phyloP scores from a whole-genome alignment of 2,113 vertebrate genomes.

The Casuarius casuarius region DNA sequence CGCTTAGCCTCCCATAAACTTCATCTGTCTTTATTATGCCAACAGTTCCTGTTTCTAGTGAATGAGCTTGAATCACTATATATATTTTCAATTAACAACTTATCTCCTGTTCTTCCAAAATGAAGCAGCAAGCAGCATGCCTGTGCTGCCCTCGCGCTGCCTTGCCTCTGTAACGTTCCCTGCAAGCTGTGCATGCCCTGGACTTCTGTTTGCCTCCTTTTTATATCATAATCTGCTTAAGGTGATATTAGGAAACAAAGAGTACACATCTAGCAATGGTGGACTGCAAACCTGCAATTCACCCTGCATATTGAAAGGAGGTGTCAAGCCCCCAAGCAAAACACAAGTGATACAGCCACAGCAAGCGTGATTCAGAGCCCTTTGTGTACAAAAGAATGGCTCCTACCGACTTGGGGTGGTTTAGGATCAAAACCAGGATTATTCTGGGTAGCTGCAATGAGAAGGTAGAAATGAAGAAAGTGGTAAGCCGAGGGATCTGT shows the following conservation, averaged over 20 bases:
- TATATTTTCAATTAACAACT: neutral
- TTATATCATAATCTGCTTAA: neutral
- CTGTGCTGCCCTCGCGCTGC: neutral
- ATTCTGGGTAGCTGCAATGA: neutral
- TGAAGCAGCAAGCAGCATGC: neutral
- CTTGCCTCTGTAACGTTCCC: neutral
- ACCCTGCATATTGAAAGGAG: neutral
- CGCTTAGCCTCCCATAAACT: neutral
- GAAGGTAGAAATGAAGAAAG: neutral
- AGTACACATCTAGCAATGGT: neutral
- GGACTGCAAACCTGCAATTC: conserved; percentile 2
- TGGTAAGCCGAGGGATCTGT: neutral
- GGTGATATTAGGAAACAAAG: neutral
- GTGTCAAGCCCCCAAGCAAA: neutral
- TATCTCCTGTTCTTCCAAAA: neutral
- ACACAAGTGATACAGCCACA: neutral
- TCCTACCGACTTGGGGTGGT: neutral
- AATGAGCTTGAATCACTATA: neutral
- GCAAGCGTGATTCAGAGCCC: neutral
- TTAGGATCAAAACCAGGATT: neutral
- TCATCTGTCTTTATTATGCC: neutral
- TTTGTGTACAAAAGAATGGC: neutral
- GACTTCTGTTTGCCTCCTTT: neutral
- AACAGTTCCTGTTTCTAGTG: neutral
- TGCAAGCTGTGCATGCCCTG: accelerated